phyloP scores from a whole-genome alignment of 2,113 vertebrate species.

The Diadophis punctatus region DNA sequence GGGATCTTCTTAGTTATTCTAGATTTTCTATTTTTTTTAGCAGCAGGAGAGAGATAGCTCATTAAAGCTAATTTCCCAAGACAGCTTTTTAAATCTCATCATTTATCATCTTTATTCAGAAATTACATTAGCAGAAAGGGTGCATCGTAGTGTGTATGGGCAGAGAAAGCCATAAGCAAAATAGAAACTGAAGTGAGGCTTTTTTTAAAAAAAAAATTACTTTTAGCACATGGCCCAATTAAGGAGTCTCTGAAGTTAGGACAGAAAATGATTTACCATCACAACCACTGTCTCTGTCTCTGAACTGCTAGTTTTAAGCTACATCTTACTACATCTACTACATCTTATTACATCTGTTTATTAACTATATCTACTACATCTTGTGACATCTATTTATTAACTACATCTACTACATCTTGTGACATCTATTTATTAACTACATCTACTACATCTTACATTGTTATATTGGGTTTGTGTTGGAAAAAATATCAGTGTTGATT shows the following conservation, averaged over 20 bases:
- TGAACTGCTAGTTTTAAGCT: background rate
- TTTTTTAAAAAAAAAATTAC: background rate
- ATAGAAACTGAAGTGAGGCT: slow-evolving; percentile 39
- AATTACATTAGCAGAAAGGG: slow-evolving; percentile 26
- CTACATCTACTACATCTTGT: background rate
- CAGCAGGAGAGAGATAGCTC: background rate
- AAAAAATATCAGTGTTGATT: background rate
- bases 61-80: background rate
- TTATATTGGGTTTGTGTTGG: background rate
- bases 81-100: background rate
- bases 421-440: too few species aligned
- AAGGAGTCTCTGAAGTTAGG: background rate
- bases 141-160: slow-evolving; percentile 9
- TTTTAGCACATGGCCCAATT: background rate
- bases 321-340: background rate
- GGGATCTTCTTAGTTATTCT: background rate
- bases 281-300: background rate
- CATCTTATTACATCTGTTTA: background rate
- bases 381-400: too few species aligned
- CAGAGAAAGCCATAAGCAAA: slow-evolving; percentile 38
- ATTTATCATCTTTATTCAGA: background rate
- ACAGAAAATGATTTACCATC: background rate
- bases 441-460: background rate
- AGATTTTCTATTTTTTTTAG: background rate
- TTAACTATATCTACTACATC: too few species aligned